Conservation (phyloP, 2,888 invertebrate species). For the Acronicta alni region DNA sequence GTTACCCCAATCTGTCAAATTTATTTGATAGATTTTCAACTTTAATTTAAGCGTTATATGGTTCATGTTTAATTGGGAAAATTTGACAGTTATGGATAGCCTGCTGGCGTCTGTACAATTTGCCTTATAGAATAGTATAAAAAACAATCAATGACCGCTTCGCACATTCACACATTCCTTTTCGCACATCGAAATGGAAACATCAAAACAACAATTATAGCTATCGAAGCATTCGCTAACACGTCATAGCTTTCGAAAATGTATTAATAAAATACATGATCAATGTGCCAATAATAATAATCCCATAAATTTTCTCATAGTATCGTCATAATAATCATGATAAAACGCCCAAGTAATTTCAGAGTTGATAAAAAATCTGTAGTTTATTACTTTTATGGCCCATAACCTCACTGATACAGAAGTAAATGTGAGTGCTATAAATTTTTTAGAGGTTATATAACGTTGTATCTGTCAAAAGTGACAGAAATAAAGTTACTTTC, state of each 20-base stretch:
- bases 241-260: constrained; percentile 23
- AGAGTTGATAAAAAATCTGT: constrained; percentile 22
- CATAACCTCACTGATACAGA: constrained; percentile 21
- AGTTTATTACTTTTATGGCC: constrained; percentile 29
- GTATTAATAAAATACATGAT: constrained; percentile 32
- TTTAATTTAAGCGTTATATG: too few species aligned
- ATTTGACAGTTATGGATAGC: too few species aligned
- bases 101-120: too few species aligned
- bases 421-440: constrained; percentile 18
- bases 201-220: too few species aligned
- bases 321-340: constrained; percentile 18
- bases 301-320: constrained; percentile 11
- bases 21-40: too few species aligned
- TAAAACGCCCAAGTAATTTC: constrained; percentile 6
- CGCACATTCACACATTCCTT: too few species aligned
- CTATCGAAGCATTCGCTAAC: constrained; percentile 1
- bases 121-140: too few species aligned
- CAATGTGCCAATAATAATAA: constrained; percentile 24
- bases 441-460: constrained; percentile 11
- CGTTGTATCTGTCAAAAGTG: constrained; percentile 14
- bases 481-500: constrained; percentile 1
- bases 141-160: too few species aligned
- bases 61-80: too few species aligned
- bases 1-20: too few species aligned
- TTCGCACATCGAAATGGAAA: too few species aligned